Conservation (phyloP, 1,140 invertebrate genomes). For the Hyposmocoma kahamanoa region DNA sequence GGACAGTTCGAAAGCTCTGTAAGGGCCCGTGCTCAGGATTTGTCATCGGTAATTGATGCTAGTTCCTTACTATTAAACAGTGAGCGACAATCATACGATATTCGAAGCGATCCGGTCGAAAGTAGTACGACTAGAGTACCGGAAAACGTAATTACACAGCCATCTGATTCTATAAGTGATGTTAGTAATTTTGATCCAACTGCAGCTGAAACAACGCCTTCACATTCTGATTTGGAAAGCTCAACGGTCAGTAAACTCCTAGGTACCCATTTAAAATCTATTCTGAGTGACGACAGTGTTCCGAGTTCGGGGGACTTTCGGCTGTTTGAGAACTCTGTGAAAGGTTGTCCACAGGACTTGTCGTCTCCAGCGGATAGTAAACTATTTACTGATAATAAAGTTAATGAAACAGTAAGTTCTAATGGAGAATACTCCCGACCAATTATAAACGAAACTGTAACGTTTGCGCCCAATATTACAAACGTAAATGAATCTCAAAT, state of each 20-base stretch:
- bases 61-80: slow-evolving; percentile 44
- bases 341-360: slow-evolving; percentile 46
- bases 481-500: slow-evolving; percentile 58
- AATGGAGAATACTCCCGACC: no score
- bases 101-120: slow-evolving; percentile 20
- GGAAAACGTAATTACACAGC: slow-evolving; percentile 14
- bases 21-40: slow-evolving; percentile 43
- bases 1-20: slow-evolving; percentile 44
- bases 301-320: slow-evolving; percentile 47
- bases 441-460: slow-evolving; percentile 30
- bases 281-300: slow-evolving; percentile 39
- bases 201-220: slow-evolving; percentile 33
- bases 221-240: slow-evolving; percentile 53
- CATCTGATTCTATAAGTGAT: no score
- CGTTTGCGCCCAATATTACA: slow-evolving; percentile 41
- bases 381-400: no score
- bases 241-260: slow-evolving; percentile 50
- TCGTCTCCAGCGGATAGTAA: no score
- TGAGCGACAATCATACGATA: slow-evolving; percentile 42
- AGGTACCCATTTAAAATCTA: slow-evolving; percentile 37
- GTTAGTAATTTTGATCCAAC: no score
- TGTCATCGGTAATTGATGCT: slow-evolving; percentile 47
- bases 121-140: slow-evolving; percentile 21
- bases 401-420: no score
- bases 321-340: slow-evolving; percentile 44